Percentiles rank a stretch among this genome's conserved stretches.
phyloP scores from a whole-genome alignment of 1,140 invertebrate genomes.

The Euura saliciscinereae region DNA sequence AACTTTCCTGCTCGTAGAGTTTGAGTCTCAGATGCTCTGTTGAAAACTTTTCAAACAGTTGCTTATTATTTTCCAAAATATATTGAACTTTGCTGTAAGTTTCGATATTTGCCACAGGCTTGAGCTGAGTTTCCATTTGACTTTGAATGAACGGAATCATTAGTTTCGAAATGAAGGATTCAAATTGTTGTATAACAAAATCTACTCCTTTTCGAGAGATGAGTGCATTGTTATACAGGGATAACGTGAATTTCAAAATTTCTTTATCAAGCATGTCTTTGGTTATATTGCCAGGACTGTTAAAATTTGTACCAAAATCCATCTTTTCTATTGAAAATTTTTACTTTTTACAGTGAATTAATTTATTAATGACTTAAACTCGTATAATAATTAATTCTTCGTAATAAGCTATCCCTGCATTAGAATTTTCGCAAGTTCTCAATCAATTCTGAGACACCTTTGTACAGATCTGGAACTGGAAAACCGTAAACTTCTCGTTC shows the following conservation, averaged over 20 bases:
- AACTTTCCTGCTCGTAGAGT: constrained; percentile 19
- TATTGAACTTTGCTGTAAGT: constrained; percentile 6
- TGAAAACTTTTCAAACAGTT: constrained; percentile 20
- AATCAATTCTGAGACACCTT: constrained; percentile 8
- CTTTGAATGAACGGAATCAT: background rate
- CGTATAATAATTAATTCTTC: background rate
- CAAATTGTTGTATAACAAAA: background rate
- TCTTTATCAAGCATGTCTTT: constrained; percentile 19
- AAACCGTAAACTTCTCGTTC: constrained; percentile 20
- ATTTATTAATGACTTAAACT: background rate
- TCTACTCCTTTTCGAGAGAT: background rate
- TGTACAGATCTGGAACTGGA: constrained; percentile 17
- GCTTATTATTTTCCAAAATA: constrained; percentile 21
- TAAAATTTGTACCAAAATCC: background rate
- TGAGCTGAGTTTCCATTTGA: background rate
- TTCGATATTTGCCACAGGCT: background rate
- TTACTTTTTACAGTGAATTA: background rate
- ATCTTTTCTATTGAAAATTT: background rate
- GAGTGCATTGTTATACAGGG: constrained; percentile 24
- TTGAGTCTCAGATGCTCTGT: constrained; percentile 19
- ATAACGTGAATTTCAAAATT: constrained; percentile 26
- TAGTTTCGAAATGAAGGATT: background rate
- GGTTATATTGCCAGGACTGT: constrained; percentile 1
- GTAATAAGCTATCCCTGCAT: background rate
- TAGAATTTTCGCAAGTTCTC: background rate